Conservation (phyloP, 1,140 invertebrate species). For the Polypedilum pembai region DNA sequence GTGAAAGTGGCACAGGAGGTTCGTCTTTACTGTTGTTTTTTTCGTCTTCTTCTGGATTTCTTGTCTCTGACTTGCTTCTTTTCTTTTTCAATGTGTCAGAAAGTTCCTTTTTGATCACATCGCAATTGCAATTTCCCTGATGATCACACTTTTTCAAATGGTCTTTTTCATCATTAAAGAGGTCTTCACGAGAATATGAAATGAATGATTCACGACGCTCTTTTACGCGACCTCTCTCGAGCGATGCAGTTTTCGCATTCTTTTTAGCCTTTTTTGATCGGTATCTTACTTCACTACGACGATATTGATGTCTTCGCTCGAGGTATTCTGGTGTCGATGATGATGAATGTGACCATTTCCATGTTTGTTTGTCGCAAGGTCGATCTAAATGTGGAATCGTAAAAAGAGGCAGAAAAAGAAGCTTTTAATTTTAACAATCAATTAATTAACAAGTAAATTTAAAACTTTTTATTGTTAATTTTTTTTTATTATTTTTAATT, state of each 20-base stretch:
- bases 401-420: neutral
- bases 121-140: constrained; percentile 8
- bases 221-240: neutral
- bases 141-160: neutral
- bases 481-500: too few relatives aligned
- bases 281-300: constrained; percentile 45
- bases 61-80: constrained; percentile 41
- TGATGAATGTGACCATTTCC: constrained; percentile 40
- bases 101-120: neutral
- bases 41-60: constrained; percentile 34
- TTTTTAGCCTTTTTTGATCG: constrained; percentile 53
- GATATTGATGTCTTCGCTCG: constrained; percentile 57
- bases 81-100: neutral
- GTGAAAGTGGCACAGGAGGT: constrained; percentile 34
- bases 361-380: constrained; percentile 41
- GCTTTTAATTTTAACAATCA: too few relatives aligned
- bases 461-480: too few relatives aligned
- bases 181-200: constrained; percentile 31
- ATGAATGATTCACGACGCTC: constrained; percentile 31
- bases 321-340: constrained; percentile 80
- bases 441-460: too few relatives aligned
- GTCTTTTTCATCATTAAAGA: neutral
- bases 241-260: constrained; percentile 33
- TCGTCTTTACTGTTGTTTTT: neutral
- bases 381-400: constrained; percentile 36